phyloP scores from a whole-genome alignment of 1,140 invertebrate species.

The Catajapyx aquilonaris region DNA sequence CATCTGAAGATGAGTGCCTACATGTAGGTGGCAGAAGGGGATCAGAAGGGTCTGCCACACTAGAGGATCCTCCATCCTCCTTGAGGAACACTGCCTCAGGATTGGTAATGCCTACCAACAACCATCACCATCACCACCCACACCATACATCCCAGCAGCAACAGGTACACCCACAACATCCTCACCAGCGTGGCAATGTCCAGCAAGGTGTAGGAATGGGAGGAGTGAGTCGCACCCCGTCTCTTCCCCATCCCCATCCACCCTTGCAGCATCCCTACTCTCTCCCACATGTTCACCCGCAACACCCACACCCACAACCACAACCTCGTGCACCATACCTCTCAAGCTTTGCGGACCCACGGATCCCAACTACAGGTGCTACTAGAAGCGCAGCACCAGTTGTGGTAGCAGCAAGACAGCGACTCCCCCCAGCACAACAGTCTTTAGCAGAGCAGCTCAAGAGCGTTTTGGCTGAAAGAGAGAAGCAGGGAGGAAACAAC shows the following conservation, averaged over 20 bases:
- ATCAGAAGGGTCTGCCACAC: no score
- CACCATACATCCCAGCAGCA: neutral
- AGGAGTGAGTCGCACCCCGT: neutral
- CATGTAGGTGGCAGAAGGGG: no score
- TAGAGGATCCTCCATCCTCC: no score
- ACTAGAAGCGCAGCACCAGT: neutral
- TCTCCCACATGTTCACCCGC: constrained; percentile 1
- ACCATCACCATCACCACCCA: neutral
- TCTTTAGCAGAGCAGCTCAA: constrained; percentile 63
- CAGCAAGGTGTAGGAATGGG: neutral
- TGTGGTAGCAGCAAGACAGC: neutral
- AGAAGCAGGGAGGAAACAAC: constrained; percentile 28
- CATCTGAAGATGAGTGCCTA: no score
- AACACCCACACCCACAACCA: constrained; percentile 7
- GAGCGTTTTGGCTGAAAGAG: constrained; percentile 53
- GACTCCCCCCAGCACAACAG: constrained; percentile 32
- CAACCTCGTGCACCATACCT: constrained; percentile 3
- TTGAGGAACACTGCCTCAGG: no score
- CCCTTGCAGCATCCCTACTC: constrained; percentile 1
- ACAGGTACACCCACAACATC: constrained; percentile 1
- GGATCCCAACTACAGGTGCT: neutral
- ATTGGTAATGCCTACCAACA: no score
- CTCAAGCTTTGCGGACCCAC: neutral
- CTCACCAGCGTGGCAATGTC: neutral
- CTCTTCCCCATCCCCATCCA: constrained; percentile 5